A percentile compares a stretch with the other conserved stretches of the same genome.
Evolutionary conservation across 1,140 invertebrate genomes (phyloP).

Genomic region (Formica exsecta): DNA sequence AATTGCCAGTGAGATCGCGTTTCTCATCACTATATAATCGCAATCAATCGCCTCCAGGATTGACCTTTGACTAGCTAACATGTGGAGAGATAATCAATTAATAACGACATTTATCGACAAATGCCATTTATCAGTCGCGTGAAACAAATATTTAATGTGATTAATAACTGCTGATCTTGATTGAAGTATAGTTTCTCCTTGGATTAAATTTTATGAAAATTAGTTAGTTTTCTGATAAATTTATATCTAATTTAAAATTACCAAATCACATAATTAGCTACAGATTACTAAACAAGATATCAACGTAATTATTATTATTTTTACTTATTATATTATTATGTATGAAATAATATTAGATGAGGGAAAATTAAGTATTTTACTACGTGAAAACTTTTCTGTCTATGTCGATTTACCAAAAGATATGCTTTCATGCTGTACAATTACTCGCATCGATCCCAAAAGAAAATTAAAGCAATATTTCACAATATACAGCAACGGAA

Average conservation of each 20-base stretch:
- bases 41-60: slow-evolving; percentile 25
- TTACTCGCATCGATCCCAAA: neutral
- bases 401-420: neutral
- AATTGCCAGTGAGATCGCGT: slow-evolving; percentile 17
- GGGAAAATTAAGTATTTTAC: neutral
- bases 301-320: neutral
- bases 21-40: neutral
- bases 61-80: slow-evolving; percentile 24
- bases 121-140: slow-evolving; percentile 1
- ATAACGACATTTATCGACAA: slow-evolving; percentile 1
- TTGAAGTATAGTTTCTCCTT: neutral
- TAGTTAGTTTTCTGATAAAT: no score
- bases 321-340: neutral
- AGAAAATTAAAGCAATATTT: slow-evolving; percentile 45
- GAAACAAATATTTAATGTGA: slow-evolving; percentile 2
- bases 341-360: neutral
- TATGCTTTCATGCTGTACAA: neutral
- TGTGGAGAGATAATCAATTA: slow-evolving; percentile 29
- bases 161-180: slow-evolving; percentile 14
- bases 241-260: neutral
- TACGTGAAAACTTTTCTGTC: neutral
- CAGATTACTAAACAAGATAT: neutral
- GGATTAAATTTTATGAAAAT: neutral
- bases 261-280: slow-evolving; percentile 9
- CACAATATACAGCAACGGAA: slow-evolving; percentile 20